Evolutionary conservation across 2,888 invertebrate genomes (phyloP).

Genomic region (Dolomedes plantarius): DNA sequence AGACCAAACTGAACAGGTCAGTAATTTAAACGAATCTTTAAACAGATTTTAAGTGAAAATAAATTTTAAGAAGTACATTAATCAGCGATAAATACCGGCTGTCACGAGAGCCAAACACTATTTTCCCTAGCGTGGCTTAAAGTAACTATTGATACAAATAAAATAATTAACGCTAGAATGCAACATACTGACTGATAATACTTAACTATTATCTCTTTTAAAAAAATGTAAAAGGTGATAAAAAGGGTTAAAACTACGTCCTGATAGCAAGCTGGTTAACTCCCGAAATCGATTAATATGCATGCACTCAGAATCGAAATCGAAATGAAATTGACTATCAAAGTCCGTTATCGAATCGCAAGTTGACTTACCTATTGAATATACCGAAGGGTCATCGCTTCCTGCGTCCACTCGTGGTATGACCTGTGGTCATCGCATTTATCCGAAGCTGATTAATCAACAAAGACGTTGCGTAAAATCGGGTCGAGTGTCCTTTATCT

Average conservation of each 20-base stretch:
- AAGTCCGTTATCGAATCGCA: not conserved
- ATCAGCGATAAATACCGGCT: too few species aligned
- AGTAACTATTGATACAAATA: too few species aligned
- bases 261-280: not conserved
- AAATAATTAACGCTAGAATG: not conserved
- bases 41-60: too few species aligned
- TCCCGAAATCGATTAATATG: not conserved
- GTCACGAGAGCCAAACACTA: too few species aligned
- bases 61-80: too few species aligned
- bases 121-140: too few species aligned
- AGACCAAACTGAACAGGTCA: too few species aligned
- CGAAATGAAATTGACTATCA: not conserved
- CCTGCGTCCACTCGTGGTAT: not conserved
- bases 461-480: conserved; percentile 7
- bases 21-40: too few species aligned
- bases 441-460: not conserved
- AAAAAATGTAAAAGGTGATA: not conserved
- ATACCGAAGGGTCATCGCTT: not conserved
- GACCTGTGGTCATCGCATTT: not conserved
- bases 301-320: not conserved
- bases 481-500: conserved; percentile 11
- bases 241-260: not conserved
- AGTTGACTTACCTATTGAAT: not conserved
- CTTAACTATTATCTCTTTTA: not conserved
- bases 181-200: not conserved